These are phyloP conservation scores for Sarcophaga subvicina DNA, from an alignment of 2,888 invertebrate genomes.

Conservation along the genomic window DNA sequence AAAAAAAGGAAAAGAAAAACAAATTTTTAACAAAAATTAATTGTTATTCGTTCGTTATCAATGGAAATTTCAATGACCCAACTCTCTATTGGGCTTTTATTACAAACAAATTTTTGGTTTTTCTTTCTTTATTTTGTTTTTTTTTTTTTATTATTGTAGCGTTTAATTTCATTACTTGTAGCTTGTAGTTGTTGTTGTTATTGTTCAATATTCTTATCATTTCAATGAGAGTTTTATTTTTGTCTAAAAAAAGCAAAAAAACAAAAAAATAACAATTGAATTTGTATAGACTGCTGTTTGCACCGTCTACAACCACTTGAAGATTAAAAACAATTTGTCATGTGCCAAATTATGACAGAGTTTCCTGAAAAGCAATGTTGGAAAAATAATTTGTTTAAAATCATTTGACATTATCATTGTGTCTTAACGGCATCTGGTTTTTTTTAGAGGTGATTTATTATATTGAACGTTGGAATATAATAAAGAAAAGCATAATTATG, in stretches of 20 bases:
- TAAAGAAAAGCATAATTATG: background rate
- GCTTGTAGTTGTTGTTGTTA: background rate
- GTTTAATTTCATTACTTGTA: background rate
- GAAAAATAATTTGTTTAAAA: slow-evolving; percentile 2
- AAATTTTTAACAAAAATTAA: slow-evolving; percentile 20
- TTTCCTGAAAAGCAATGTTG: background rate
- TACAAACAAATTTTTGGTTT: slow-evolving; percentile 4
- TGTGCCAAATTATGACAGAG: slow-evolving; percentile 44
- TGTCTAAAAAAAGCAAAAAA: slow-evolving; percentile 13
- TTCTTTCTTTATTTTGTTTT: background rate
- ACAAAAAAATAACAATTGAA: background rate
- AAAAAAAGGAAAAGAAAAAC: slow-evolving; percentile 34
- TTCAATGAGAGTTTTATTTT: slow-evolving; percentile 11
- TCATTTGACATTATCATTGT: slow-evolving; percentile 33
- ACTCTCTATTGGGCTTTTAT: slow-evolving; percentile 37
- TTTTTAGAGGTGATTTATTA: background rate
- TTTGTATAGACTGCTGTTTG: background rate
- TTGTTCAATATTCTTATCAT: slow-evolving; percentile 40
- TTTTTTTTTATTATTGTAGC: background rate
- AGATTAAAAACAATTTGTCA: slow-evolving; percentile 50
- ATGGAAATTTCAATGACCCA: slow-evolving; percentile 53
- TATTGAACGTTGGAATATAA: background rate
- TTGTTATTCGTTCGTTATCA: slow-evolving; percentile 54
- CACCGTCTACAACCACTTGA: slow-evolving; percentile 45
- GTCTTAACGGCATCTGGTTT: background rate